Percentiles rank a stretch among this genome's conserved stretches.
These are phyloP conservation scores for Scaptomyza montana DNA, from an alignment of 1,140 invertebrate genomes.

Conservation along the genomic window DNA sequence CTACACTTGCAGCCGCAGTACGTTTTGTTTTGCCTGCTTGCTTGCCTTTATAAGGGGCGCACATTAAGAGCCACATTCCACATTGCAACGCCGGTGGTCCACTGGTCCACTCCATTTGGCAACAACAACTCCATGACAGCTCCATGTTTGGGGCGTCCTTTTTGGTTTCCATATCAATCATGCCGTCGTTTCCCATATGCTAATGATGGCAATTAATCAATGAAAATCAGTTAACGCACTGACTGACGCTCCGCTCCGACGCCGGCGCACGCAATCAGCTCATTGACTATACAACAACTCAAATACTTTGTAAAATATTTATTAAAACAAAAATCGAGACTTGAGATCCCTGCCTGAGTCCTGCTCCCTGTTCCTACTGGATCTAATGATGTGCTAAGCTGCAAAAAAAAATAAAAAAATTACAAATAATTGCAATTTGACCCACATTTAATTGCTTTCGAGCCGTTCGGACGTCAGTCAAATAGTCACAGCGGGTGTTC, in stretches of 20 bases:
- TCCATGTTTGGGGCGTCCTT: conserved; percentile 13
- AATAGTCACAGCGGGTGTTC: not conserved
- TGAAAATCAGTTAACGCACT: conserved; percentile 70
- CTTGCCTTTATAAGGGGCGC: conserved; percentile 52
- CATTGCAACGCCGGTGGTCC: conserved; percentile 55
- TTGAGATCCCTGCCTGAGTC: conserved; percentile 1
- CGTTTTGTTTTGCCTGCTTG: conserved; percentile 5
- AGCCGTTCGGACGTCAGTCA: not conserved
- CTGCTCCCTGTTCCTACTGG: not conserved
- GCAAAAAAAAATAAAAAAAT: conserved; percentile 20
- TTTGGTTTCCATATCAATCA: conserved; percentile 69
- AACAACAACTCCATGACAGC: not conserved
- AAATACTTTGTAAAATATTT: too few species aligned
- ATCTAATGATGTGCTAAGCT: conserved; percentile 61
- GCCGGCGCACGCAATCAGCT: conserved; percentile 62
- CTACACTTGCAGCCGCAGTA: conserved; percentile 46
- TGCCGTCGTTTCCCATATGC: conserved; percentile 75
- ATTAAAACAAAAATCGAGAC: not conserved
- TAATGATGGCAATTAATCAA: conserved; percentile 82
- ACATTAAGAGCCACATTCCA: conserved; percentile 67
- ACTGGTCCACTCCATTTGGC: not conserved
- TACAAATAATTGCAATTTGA: conserved; percentile 51
- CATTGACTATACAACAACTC: conserved; percentile 51
- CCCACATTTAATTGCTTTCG: conserved; percentile 46
- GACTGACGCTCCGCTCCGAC: conserved; percentile 19